These are phyloP conservation scores for Gastrophryne carolinensis DNA, from an alignment of 2,797 vertebrate species.

Conservation along the genomic window DNA sequence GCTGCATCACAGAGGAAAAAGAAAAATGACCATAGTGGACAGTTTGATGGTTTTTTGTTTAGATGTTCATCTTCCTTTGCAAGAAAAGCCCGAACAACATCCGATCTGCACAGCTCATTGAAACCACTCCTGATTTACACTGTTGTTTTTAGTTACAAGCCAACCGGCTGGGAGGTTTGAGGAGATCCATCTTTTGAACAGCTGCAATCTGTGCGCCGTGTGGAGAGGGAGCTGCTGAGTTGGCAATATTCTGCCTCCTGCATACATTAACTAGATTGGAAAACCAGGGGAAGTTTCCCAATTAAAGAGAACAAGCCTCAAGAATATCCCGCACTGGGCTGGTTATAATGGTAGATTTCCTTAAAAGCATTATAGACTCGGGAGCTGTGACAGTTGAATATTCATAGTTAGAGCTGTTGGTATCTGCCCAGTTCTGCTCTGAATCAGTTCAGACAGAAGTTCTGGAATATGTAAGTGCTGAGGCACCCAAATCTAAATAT, in stretches of 20 bases:
- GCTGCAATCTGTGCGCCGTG: background rate
- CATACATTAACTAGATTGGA: constrained; percentile 45
- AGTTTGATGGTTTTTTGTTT: too few species aligned
- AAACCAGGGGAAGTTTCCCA: constrained; percentile 27
- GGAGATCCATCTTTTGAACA: constrained; percentile 38
- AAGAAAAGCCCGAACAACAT: background rate
- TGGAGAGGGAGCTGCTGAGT: constrained; percentile 36
- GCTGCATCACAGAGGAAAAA: too few species aligned
- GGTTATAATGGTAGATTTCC: too few species aligned
- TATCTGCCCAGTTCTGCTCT: too few species aligned
- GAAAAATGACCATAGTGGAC: background rate
- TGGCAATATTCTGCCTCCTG: background rate
- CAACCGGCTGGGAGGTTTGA: constrained; percentile 9
- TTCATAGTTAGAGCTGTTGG: too few species aligned
- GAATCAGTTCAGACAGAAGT: too few species aligned
- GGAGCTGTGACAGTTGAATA: too few species aligned
- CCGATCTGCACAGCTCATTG: constrained; percentile 8
- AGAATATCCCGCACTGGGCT: background rate
- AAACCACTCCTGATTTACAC: constrained; percentile 27
- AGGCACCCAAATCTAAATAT: too few species aligned
- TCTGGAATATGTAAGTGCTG: too few species aligned
- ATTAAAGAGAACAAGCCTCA: constrained; percentile 1
- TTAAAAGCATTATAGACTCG: too few species aligned
- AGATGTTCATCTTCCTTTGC: too few species aligned
- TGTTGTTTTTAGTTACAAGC: background rate